These are phyloP conservation scores for Lagria hirta DNA, from an alignment of 2,888 invertebrate genomes.

Conservation along the genomic window DNA sequence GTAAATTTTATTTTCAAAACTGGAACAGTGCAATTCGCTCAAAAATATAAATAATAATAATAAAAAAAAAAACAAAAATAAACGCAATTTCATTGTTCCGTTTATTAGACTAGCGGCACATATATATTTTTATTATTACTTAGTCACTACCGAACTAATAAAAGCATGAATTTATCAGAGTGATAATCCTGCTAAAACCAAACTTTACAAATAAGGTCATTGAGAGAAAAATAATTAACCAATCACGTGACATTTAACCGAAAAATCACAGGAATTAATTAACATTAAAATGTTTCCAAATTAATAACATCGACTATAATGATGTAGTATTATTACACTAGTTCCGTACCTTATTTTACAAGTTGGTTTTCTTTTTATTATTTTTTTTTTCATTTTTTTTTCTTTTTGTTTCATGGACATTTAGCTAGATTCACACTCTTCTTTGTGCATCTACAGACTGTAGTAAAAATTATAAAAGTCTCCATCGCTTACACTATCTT, in stretches of 20 bases:
- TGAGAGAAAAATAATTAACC: conserved; percentile 18
- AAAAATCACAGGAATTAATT: conserved; percentile 10
- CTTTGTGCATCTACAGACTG: conserved; percentile 44
- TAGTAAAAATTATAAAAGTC: conserved; percentile 45
- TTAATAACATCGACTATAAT: conserved; percentile 33
- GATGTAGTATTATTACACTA: conserved; percentile 36
- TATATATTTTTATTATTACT: conserved; percentile 47
- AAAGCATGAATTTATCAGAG: conserved; percentile 47
- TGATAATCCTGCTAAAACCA: conserved; percentile 30
- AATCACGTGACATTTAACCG: conserved; percentile 10
- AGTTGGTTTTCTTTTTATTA: too few species aligned
- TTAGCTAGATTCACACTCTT: conserved; percentile 40
- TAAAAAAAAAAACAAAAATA: conserved; percentile 15
- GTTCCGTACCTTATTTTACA: conserved; percentile 39
- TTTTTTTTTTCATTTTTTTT: too few species aligned
- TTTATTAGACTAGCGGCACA: conserved; percentile 48
- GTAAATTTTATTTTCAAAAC: conserved; percentile 44
- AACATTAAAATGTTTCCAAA: conserved; percentile 15
- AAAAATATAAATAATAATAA: too few species aligned
- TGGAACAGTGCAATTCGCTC: conserved; percentile 36
- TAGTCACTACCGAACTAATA: conserved; percentile 51
- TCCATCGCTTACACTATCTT: conserved; percentile 46
- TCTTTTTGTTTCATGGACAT: conserved; percentile 39
- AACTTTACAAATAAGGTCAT: conserved; percentile 29
- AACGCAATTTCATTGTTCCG: conserved; percentile 28